Evolutionary conservation across 2,888 invertebrate genomes (phyloP).

Genomic region (Phalera bucephala): DNA sequence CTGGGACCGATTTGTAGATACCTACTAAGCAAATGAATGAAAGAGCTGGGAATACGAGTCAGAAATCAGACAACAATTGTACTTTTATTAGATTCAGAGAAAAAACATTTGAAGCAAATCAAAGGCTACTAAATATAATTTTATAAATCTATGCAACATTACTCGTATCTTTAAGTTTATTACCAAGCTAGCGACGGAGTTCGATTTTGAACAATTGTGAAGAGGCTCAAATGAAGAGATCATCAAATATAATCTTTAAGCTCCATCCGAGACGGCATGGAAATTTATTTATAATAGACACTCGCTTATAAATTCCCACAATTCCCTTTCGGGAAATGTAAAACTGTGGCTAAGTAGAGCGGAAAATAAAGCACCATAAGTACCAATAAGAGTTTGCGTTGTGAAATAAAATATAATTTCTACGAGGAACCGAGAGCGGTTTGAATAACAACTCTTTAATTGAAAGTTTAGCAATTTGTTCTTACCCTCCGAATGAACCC

Average conservation of each 20-base stretch:
- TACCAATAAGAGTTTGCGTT: slow-evolving; percentile 66
- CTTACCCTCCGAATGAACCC: slow-evolving; percentile 78
- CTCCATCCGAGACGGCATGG: slow-evolving; percentile 24
- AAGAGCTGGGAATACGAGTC: no score
- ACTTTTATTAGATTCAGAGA: no score
- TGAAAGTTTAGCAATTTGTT: slow-evolving; percentile 83
- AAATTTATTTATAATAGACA: slow-evolving; percentile 49
- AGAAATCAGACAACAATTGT: no score
- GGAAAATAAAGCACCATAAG: slow-evolving; percentile 69
- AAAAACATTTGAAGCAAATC: no score
- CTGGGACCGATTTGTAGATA: neutral
- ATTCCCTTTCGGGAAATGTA: slow-evolving; percentile 57
- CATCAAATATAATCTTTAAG: slow-evolving; percentile 31
- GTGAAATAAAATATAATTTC: slow-evolving; percentile 78
- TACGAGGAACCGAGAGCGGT: slow-evolving; percentile 69
- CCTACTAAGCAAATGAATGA: neutral
- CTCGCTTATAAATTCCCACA: slow-evolving; percentile 55
- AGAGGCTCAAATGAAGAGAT: slow-evolving; percentile 26
- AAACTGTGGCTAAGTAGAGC: slow-evolving; percentile 60
- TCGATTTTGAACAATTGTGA: slow-evolving; percentile 7
- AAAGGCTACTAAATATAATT: no score
- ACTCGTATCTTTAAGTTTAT: neutral
- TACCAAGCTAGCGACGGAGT: slow-evolving; percentile 2
- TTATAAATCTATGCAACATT: no score
- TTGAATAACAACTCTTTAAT: slow-evolving; percentile 83